Conservation (phyloP, 2,888 invertebrate genomes). For the Colostygia pectinataria region DNA sequence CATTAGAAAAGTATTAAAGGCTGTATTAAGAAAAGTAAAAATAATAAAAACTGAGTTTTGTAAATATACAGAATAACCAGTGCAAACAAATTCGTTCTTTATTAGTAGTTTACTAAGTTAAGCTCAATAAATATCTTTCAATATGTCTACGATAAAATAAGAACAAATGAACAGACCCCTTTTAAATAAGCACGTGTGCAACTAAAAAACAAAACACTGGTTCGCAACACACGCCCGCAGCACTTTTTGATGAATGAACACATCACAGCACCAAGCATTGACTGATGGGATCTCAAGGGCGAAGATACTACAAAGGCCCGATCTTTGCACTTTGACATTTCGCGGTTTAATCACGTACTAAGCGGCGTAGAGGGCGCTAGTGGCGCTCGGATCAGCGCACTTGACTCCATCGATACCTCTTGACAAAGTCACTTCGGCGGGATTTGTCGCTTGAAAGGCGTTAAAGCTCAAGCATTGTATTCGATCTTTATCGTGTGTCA, state of each 20-base stretch:
- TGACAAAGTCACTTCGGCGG: slow-evolving; percentile 61
- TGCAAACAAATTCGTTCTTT: no score
- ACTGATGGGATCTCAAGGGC: slow-evolving; percentile 54
- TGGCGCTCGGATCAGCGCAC: slow-evolving; percentile 60
- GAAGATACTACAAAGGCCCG: slow-evolving; percentile 62
- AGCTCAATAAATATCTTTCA: no score
- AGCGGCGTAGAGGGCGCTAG: slow-evolving; percentile 57
- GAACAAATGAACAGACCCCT: background rate
- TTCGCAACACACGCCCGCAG: slow-evolving; percentile 49
- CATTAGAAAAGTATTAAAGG: no score
- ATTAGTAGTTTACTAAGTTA: no score
- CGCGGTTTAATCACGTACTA: slow-evolving; percentile 81
- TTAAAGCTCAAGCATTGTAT: slow-evolving; percentile 29
- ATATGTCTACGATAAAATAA: no score
- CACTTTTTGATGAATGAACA: slow-evolving; percentile 73
- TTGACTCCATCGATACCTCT: slow-evolving; percentile 74
- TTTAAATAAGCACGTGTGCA: slow-evolving; percentile 8
- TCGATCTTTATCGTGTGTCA: slow-evolving; percentile 46
- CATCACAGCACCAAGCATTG: slow-evolving; percentile 60
- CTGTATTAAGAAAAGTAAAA: no score
- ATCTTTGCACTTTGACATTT: slow-evolving; percentile 83
- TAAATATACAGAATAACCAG: no score
- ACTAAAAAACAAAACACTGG: slow-evolving; percentile 29
- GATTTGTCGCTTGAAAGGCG: slow-evolving; percentile 41
- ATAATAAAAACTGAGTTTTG: no score